phyloP scores from a whole-genome alignment of 2,797 vertebrate species.

The Pangasius mekongensis region DNA sequence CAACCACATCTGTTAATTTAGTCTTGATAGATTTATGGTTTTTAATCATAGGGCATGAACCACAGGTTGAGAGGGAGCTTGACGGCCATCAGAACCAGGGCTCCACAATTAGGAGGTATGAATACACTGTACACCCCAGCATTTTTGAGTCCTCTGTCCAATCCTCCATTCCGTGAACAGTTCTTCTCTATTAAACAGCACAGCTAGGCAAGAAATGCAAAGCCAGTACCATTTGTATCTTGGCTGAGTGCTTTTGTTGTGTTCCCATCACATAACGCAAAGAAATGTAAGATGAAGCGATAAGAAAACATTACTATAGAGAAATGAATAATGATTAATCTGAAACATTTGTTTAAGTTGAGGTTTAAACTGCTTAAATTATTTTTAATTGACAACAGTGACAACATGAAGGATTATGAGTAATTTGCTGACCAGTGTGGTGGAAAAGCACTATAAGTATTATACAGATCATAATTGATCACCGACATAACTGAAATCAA shows the following conservation, averaged over 20 bases:
- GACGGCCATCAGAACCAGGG: slow-evolving; percentile 90
- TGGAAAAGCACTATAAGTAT: neutral
- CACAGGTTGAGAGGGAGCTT: slow-evolving; percentile 91
- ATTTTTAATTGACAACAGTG: too few species aligned
- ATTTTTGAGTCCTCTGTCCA: neutral
- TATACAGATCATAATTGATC: neutral
- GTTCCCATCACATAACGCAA: neutral
- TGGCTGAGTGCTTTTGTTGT: neutral
- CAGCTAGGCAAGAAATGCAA: neutral
- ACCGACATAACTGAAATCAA: neutral
- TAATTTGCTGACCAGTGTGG: neutral
- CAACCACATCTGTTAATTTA: neutral
- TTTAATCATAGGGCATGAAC: slow-evolving; percentile 82
- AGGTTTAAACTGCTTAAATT: neutral
- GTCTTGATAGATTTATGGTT: neutral
- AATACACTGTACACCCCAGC: neutral
- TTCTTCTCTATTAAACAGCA: neutral
- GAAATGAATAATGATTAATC: neutral
- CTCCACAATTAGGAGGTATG: slow-evolving; percentile 92
- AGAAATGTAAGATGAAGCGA: neutral
- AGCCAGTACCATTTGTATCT: neutral
- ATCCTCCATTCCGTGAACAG: neutral
- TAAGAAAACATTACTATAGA: neutral
- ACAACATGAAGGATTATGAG: neutral
- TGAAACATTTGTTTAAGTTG: neutral